phyloP scores from a whole-genome alignment of 2,888 invertebrate genomes.

The Agrotis clavis region DNA sequence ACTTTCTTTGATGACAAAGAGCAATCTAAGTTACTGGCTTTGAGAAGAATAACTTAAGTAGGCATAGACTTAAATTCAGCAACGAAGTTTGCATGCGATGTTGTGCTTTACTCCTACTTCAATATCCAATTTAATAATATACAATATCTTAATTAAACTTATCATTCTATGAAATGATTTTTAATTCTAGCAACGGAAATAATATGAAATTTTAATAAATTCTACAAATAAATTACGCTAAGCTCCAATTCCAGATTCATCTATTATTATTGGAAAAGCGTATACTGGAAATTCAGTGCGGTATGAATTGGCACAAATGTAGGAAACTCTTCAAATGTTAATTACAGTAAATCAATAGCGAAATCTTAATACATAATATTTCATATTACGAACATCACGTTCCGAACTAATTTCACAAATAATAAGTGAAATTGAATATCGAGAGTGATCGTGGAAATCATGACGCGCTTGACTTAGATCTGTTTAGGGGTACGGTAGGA shows the following conservation, averaged over 20 bases:
- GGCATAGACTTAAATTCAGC: too few species aligned
- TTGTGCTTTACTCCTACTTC: too few species aligned
- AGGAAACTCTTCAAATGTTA: neutral
- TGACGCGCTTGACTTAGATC: constrained; percentile 47
- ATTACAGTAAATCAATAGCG: neutral
- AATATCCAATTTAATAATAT: too few species aligned
- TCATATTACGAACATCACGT: constrained; percentile 32
- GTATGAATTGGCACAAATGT: neutral
- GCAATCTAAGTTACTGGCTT: too few species aligned
- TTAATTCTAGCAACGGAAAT: neutral
- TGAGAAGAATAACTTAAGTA: too few species aligned
- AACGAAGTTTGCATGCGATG: too few species aligned
- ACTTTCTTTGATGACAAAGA: too few species aligned
- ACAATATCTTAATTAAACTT: neutral
- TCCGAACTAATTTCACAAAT: constrained; percentile 38
- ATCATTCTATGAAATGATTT: too few species aligned
- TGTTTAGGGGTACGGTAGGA: constrained; percentile 62
- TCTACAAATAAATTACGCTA: neutral
- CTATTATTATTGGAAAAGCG: neutral
- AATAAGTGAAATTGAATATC: constrained; percentile 57
- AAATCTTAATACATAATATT: constrained; percentile 15
- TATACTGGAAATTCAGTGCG: neutral
- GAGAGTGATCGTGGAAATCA: constrained; percentile 42
- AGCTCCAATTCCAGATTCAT: neutral
- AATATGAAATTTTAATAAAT: neutral